Percentiles rank a stretch among this genome's conserved stretches.
Conservation (phyloP, 2,888 invertebrate genomes). For the Oxytorus armatus region DNA sequence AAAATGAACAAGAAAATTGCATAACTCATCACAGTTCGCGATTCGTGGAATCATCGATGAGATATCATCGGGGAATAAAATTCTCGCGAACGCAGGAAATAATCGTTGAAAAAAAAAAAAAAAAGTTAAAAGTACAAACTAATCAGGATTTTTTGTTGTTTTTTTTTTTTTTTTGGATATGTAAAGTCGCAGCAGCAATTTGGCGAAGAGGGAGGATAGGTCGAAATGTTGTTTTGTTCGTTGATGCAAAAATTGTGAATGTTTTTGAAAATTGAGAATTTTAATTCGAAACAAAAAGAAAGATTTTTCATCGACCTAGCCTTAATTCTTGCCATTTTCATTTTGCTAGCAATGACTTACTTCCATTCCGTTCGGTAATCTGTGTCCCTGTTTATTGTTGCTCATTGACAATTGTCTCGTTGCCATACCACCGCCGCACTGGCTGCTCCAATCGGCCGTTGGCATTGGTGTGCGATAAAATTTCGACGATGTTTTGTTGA, state of each 20-base stretch:
- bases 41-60: slow-evolving; percentile 66
- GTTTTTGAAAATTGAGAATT: background rate
- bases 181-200: slow-evolving; percentile 28
- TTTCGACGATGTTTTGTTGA: slow-evolving; percentile 97
- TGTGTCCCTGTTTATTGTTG: slow-evolving; percentile 78
- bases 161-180: slow-evolving; percentile 41
- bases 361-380: slow-evolving; percentile 79
- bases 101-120: slow-evolving; percentile 6
- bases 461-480: slow-evolving; percentile 94
- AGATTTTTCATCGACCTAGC: slow-evolving; percentile 3
- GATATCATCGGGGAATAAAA: slow-evolving; percentile 43
- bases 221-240: background rate
- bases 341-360: slow-evolving; percentile 79
- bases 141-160: background rate
- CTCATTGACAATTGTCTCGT: slow-evolving; percentile 81
- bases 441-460: slow-evolving; percentile 96
- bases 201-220: slow-evolving; percentile 31
- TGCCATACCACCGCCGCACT: slow-evolving; percentile 84
- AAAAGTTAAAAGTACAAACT: background rate
- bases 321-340: slow-evolving; percentile 57
- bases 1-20: slow-evolving; percentile 64
- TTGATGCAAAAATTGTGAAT: too few species aligned
- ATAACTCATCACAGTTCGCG: slow-evolving; percentile 76
- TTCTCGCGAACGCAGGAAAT: slow-evolving; percentile 31
- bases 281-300: background rate